These are phyloP conservation scores for Craseonycteris thonglongyai DNA, from an alignment of 2,113 vertebrate genomes.

Conservation along the genomic window DNA sequence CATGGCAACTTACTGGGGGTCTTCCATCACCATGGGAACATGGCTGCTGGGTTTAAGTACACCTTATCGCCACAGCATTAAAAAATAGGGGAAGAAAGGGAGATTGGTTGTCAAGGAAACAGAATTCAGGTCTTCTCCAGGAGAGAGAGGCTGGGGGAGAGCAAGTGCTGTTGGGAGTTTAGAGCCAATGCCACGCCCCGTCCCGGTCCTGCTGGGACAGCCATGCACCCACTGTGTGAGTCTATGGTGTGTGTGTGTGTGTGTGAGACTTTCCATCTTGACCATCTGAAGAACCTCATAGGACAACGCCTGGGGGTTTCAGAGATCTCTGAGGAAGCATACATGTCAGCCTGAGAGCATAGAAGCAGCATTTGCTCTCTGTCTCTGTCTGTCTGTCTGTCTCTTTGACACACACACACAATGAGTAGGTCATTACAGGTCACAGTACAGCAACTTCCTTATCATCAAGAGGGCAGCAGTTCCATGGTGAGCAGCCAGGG, in stretches of 20 bases:
- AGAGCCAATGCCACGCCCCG: slow-evolving; percentile 28
- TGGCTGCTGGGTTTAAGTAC: slow-evolving; percentile 67
- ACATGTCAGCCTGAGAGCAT: not conserved
- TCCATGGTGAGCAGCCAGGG: not conserved
- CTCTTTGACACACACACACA: not conserved
- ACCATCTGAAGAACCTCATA: not conserved
- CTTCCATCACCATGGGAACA: slow-evolving; percentile 55
- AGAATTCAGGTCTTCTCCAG: slow-evolving; percentile 59
- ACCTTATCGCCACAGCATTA: slow-evolving; percentile 63
- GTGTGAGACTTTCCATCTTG: not conserved
- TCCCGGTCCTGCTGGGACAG: not conserved
- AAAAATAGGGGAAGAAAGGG: slow-evolving; percentile 55
- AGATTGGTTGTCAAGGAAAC: slow-evolving; percentile 48
- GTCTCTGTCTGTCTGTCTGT: not conserved
- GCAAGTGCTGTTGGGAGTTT: slow-evolving; percentile 17
- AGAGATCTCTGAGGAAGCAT: not conserved
- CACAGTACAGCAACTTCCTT: too few relatives aligned
- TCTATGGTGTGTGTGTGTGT: not conserved
- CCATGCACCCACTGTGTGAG: not conserved
- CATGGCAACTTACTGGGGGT: slow-evolving; percentile 72
- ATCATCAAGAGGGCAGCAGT: not conserved
- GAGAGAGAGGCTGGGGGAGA: slow-evolving; percentile 20
- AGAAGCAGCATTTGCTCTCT: not conserved
- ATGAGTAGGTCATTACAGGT: not conserved
- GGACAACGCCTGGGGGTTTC: not conserved